A percentile compares a stretch with the other conserved stretches of the same genome.
phyloP scores from a whole-genome alignment of 2,113 vertebrate genomes.

The Deroptyus accipitrinus region DNA sequence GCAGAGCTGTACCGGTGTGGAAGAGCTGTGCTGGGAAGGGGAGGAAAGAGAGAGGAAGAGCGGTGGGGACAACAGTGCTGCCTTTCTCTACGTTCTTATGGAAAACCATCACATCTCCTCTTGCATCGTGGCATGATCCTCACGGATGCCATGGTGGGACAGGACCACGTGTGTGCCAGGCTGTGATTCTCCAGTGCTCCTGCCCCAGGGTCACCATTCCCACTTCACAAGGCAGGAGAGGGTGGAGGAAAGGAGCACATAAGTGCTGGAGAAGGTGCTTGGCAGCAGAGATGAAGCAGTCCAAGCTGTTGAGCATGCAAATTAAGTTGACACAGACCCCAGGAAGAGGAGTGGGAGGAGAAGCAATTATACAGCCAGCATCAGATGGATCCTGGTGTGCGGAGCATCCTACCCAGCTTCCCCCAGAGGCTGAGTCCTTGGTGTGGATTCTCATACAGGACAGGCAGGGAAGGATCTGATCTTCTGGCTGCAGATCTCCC shows the following conservation, averaged over 20 bases:
- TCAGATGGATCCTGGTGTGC: background rate
- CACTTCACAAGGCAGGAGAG: background rate
- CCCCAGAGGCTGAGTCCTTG: background rate
- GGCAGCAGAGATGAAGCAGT: background rate
- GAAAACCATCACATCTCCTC: background rate
- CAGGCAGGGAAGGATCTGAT: background rate
- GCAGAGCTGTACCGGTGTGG: background rate
- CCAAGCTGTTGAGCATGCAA: background rate
- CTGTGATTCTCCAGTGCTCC: background rate
- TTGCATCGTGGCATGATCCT: accelerated
- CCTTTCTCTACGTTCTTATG: accelerated
- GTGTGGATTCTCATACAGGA: background rate
- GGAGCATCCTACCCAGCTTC: background rate
- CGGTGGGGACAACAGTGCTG: background rate
- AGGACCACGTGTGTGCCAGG: accelerated
- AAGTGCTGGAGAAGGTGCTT: background rate
- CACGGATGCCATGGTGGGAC: accelerated
- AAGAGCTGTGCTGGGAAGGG: background rate
- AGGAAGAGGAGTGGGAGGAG: background rate
- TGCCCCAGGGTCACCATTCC: background rate
- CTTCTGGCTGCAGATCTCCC: background rate
- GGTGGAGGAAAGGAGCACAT: background rate
- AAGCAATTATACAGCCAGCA: background rate
- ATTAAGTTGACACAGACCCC: background rate
- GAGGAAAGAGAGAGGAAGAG: background rate